Evolutionary conservation across 2,888 invertebrate species (phyloP).

Genomic region (Dioctria linearis): DNA sequence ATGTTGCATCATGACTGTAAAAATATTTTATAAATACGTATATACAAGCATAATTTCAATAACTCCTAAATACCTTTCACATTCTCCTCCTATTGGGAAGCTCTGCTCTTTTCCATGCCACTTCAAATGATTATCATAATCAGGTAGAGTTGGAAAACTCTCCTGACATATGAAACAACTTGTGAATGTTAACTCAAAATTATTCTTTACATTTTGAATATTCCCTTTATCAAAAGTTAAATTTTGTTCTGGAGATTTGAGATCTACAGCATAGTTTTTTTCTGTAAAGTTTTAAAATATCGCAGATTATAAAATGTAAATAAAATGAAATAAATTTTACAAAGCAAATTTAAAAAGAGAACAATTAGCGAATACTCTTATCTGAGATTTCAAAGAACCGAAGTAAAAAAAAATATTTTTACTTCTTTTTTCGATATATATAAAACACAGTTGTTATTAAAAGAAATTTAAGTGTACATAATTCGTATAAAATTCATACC

Average conservation of each 20-base stretch:
- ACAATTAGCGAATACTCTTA: too few relatives aligned
- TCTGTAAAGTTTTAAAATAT: too few relatives aligned
- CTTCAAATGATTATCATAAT: slow-evolving; percentile 66
- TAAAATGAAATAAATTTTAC: too few relatives aligned
- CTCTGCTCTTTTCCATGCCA: slow-evolving; percentile 64
- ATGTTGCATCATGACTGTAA: slow-evolving; percentile 24
- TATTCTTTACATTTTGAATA: slow-evolving; percentile 57
- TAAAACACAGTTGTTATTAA: too few relatives aligned
- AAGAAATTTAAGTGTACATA: too few relatives aligned
- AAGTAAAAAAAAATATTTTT: too few relatives aligned
- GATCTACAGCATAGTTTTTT: neutral
- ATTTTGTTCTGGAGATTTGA: slow-evolving; percentile 56
- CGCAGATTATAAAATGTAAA: too few relatives aligned
- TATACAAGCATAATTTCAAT: neutral
- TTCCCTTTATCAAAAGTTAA: slow-evolving; percentile 62
- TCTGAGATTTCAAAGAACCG: too few relatives aligned
- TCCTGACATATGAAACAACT: slow-evolving; percentile 67
- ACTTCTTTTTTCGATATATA: too few relatives aligned
- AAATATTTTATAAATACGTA: neutral
- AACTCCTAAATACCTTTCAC: neutral
- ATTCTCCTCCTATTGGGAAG: neutral
- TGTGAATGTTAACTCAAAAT: slow-evolving; percentile 63
- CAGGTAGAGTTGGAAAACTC: slow-evolving; percentile 63
- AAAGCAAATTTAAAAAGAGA: too few relatives aligned
- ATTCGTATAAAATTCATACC: too few relatives aligned